Percentiles rank a stretch among this genome's conserved stretches.
These are phyloP conservation scores for Meloe dianella DNA, from an alignment of 2,888 invertebrate species.

Conservation along the genomic window DNA sequence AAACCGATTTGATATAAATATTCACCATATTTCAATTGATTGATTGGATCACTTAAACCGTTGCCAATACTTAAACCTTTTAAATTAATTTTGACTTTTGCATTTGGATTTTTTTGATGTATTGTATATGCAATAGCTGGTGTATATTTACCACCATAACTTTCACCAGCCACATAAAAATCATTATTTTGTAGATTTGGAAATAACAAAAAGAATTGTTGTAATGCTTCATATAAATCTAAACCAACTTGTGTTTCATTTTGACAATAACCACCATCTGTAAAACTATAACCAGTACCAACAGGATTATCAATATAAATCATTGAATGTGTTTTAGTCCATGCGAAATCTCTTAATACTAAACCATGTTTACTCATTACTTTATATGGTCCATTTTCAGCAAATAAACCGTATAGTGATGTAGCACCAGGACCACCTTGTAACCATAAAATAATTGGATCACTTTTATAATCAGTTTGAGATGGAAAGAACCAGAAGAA, in stretches of 20 bases:
- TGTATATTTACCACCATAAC: conserved; percentile 79
- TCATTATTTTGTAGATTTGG: conserved; percentile 74
- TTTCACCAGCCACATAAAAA: conserved; percentile 90
- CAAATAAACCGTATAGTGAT: conserved; percentile 80
- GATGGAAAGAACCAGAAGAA: conserved; percentile 95
- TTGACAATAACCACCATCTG: conserved; percentile 78
- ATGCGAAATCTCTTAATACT: conserved; percentile 73
- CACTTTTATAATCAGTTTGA: conserved; percentile 61
- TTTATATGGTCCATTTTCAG: conserved; percentile 75
- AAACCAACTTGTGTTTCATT: conserved; percentile 82
- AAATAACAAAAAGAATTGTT: conserved; percentile 86
- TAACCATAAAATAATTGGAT: conserved; percentile 82
- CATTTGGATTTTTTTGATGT: conserved; percentile 66
- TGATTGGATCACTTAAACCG: conserved; percentile 78
- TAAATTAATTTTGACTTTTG: conserved; percentile 71
- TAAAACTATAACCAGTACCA: conserved; percentile 91
- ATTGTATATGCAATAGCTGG: conserved; percentile 81
- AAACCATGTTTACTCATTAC: conserved; percentile 59
- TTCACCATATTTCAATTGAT: conserved; percentile 78
- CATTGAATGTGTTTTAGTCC: conserved; percentile 80
- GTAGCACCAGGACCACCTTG: conserved; percentile 87
- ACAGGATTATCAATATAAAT: conserved; percentile 94
- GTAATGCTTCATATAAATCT: conserved; percentile 76
- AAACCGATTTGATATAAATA: conserved; percentile 81
- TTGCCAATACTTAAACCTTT: conserved; percentile 80